A percentile compares a stretch with the other conserved stretches of the same genome.
These are phyloP conservation scores for Anseranas semipalmata DNA, from an alignment of 2,113 vertebrate genomes.

Conservation along the genomic window DNA sequence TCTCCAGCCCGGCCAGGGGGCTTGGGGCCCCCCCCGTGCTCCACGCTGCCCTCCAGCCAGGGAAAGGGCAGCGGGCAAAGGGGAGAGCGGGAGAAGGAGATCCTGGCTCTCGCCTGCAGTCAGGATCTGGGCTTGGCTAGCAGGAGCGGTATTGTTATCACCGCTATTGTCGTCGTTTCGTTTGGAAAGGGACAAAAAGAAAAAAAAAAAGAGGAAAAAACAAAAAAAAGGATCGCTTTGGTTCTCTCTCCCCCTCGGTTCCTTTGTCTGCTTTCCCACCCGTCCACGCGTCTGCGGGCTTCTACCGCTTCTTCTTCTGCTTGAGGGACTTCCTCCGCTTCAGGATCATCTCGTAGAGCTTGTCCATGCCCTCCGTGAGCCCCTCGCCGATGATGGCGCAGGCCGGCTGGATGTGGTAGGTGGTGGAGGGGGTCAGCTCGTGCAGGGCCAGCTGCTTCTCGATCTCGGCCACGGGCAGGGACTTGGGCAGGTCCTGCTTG, in stretches of 20 bases:
- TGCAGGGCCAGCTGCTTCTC: conserved; percentile 95
- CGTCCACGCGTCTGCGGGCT: conserved; percentile 3
- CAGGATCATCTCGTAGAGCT: conserved; percentile 96
- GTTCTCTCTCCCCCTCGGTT: conserved; percentile 54
- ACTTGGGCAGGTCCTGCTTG: conserved; percentile 96
- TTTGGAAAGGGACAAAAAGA: not conserved
- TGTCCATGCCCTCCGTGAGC: conserved; percentile 97
- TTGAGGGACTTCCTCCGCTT: conserved; percentile 92
- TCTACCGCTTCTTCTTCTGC: conserved; percentile 95
- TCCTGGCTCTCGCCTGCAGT: not conserved
- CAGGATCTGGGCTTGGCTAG: conserved; percentile 34
- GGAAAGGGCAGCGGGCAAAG: not conserved
- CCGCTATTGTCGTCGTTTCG: conserved; percentile 27
- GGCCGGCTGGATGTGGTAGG: conserved; percentile 94
- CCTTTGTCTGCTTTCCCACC: conserved; percentile 59
- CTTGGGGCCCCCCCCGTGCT: not conserved
- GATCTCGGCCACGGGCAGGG: conserved; percentile 91
- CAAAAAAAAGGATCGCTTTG: conserved; percentile 56
- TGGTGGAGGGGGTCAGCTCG: conserved; percentile 90
- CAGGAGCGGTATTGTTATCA: conserved; percentile 43
- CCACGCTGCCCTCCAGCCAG: not conserved
- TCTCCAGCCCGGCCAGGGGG: not conserved
- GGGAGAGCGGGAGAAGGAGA: not conserved
- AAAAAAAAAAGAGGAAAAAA: not conserved
- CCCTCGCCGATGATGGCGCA: conserved; percentile 98